Evolutionary conservation across 2,797 vertebrate species (phyloP), one percentile per base, ranked within the genome.

Genomic region (Acridotheres tristis): DNA sequence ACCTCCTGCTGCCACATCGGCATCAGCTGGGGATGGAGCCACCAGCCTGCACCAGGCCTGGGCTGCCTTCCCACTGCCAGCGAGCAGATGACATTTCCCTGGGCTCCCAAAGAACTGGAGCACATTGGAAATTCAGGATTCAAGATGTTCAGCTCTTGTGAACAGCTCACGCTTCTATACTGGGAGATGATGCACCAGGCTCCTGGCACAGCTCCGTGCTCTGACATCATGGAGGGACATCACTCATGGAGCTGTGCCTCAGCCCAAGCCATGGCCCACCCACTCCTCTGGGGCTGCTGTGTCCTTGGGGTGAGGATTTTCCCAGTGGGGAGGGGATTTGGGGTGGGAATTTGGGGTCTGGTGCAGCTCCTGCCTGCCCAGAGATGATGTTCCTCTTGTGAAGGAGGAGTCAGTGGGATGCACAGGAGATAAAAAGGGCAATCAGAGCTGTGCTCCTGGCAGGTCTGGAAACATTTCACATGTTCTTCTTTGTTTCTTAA

Each of bases 91-190:
- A 89, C 89, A 87, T 85, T 90, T 79, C 51, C 14, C 42, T 36
- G 74, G 80, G 84, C 50, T 96, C 80, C 88, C 81, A 40, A 36
- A 67, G 90, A 66, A 26, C 76, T 89, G 88, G 85, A 91, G 68
- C 4, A 2, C 27, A 16, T 90, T 77, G 80, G 81, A 76, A 90
- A 89, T 82, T 84, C 63, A 89, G 68, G 74, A 85, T 85, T 90
- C 86, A 89, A 95, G 90, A 95, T 92, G 94, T 95, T 96, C 83
- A 40, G 65, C 90, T 94, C 77, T 30, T 43, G n/a, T 10, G 67
- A 95, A 76, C 88, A 90, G 88, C 73, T 93, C 86, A 75, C 7
- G 9, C 74, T 95, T 82, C 95, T 96, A 86, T 91, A 88, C 80
- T 66, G 86, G 93, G 91, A 48, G 80, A 86, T 94, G 95, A 93